Conservation (phyloP, 2,888 invertebrate species). For the Lacanobia wlatinum region DNA sequence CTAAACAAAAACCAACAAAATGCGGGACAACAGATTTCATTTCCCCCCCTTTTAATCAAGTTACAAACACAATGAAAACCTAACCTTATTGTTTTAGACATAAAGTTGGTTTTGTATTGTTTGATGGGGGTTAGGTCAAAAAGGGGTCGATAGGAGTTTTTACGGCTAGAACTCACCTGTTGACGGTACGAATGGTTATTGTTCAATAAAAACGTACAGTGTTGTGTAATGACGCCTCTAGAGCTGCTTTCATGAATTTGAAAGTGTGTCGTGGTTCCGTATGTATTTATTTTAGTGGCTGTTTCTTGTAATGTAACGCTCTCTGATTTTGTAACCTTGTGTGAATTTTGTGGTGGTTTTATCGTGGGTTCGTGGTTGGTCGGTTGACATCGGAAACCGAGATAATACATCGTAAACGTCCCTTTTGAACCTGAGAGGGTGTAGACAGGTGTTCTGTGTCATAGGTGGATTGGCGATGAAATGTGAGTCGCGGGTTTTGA, state of each 20-base stretch:
- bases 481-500: too few species aligned
- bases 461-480: too few species aligned
- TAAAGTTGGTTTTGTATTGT: constrained; percentile 65
- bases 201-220: constrained; percentile 83
- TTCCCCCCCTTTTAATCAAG: constrained; percentile 74
- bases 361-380: constrained; percentile 1
- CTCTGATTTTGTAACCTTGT: constrained; percentile 23
- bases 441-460: neutral
- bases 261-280: constrained; percentile 63
- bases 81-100: constrained; percentile 56
- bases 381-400: neutral
- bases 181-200: constrained; percentile 80
- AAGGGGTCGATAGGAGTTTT: constrained; percentile 70
- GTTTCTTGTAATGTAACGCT: constrained; percentile 28
- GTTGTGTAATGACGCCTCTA: constrained; percentile 76
- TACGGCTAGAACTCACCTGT: constrained; percentile 81
- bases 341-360: constrained; percentile 37
- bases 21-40: constrained; percentile 80
- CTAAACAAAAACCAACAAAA: constrained; percentile 72
- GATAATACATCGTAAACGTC: constrained; percentile 25
- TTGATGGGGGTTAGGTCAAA: constrained; percentile 55
- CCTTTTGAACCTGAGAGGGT: neutral
- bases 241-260: constrained; percentile 76
- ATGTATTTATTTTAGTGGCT: constrained; percentile 53
- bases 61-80: constrained; percentile 41